A percentile compares a stretch with the other conserved stretches of the same genome.
Conservation (phyloP, 1,140 invertebrate species). For the Drosophila sp. region DNA sequence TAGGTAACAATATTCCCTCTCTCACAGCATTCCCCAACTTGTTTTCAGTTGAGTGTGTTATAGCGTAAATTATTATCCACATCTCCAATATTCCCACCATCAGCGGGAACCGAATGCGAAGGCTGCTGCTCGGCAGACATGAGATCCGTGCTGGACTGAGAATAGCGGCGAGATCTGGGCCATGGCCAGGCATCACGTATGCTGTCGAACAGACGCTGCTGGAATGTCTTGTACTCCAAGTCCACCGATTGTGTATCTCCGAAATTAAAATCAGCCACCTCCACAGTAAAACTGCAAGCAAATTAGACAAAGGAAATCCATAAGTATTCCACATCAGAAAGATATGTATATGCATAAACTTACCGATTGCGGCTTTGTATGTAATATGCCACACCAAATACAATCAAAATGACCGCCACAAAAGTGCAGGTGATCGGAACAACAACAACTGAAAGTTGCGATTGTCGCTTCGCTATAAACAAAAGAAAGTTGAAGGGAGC, state of each 20-base stretch:
- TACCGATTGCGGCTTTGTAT: constrained; percentile 90
- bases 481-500: not conserved
- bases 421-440: constrained; percentile 91
- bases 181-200: constrained; percentile 84
- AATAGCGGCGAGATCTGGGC: constrained; percentile 60
- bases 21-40: constrained; percentile 5
- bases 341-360: constrained; percentile 26
- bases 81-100: constrained; percentile 62
- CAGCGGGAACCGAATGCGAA: constrained; percentile 31
- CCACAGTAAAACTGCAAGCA: constrained; percentile 88
- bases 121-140: constrained; percentile 57
- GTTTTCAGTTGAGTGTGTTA: constrained; percentile 69
- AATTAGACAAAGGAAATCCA: not conserved
- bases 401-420: constrained; percentile 90
- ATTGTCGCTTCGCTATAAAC: constrained; percentile 86
- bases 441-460: constrained; percentile 92
- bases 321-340: not conserved
- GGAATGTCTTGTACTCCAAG: constrained; percentile 93
- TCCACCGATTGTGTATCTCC: constrained; percentile 88
- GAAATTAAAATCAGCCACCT: constrained; percentile 95
- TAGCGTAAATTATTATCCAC: constrained; percentile 79
- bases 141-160: constrained; percentile 72
- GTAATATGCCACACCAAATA: constrained; percentile 93
- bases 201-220: constrained; percentile 90
- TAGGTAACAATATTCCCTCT: constrained; percentile 55